Evolutionary conservation across 2,888 invertebrate species (phyloP).

Genomic region (Eledona agricola): DNA sequence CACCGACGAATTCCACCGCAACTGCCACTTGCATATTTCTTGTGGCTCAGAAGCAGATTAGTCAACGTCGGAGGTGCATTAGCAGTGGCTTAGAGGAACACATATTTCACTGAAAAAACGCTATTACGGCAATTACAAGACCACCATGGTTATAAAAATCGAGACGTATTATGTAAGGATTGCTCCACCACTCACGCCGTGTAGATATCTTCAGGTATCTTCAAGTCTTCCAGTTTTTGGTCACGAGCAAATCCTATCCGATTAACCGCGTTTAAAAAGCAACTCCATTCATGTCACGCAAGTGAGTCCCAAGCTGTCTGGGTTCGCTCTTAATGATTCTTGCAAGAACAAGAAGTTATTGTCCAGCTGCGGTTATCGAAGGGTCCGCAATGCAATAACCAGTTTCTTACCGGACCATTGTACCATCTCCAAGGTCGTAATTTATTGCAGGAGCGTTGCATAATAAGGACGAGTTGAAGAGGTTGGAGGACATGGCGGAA

Average conservation of each 20-base stretch:
- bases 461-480: constrained; percentile 13
- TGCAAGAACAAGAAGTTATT: constrained; percentile 23
- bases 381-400: constrained; percentile 10
- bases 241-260: constrained; percentile 14
- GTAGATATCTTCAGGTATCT: constrained; percentile 9
- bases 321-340: constrained; percentile 23
- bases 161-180: constrained; percentile 8
- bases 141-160: constrained; percentile 23
- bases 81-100: constrained; percentile 29
- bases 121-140: constrained; percentile 28
- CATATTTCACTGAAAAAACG: constrained; percentile 15
- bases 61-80: constrained; percentile 30
- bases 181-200: constrained; percentile 8
- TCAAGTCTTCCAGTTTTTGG: constrained; percentile 4
- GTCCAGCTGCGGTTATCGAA: constrained; percentile 6
- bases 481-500: background rate
- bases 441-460: constrained; percentile 19
- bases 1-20: constrained; percentile 24
- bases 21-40: too few species aligned
- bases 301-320: constrained; percentile 30
- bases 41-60: constrained; percentile 24
- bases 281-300: constrained; percentile 28
- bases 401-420: constrained; percentile 12
- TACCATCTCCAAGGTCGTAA: constrained; percentile 21
- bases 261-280: constrained; percentile 19